Conservation (phyloP, 2,113 vertebrate genomes). For the Acanthisitta chloris region DNA sequence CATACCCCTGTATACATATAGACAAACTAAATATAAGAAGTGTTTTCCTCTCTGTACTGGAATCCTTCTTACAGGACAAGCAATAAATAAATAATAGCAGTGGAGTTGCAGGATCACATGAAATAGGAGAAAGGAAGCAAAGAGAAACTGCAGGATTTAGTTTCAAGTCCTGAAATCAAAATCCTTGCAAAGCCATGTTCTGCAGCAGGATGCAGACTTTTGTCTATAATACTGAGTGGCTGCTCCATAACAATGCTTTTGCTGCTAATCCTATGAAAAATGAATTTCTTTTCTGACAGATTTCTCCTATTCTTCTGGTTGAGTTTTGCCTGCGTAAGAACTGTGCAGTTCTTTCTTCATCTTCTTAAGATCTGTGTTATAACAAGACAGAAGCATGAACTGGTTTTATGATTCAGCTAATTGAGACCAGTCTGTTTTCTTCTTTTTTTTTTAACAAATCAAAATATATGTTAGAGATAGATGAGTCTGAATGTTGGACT, state of each 20-base stretch:
- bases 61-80: background rate
- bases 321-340: background rate
- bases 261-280: background rate
- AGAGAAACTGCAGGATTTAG: background rate
- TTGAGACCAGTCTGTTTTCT: background rate
- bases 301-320: background rate
- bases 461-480: background rate
- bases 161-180: background rate
- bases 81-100: background rate
- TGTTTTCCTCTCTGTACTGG: background rate
- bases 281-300: background rate
- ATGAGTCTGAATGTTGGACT: background rate
- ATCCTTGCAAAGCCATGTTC: background rate
- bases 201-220: background rate
- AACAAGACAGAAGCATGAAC: background rate
- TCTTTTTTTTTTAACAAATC: background rate
- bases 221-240: background rate
- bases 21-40: background rate
- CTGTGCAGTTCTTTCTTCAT: background rate
- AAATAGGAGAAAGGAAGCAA: background rate
- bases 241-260: background rate
- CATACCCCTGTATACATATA: rapidly evolving
- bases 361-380: background rate
- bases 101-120: background rate
- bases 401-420: background rate